A percentile compares a stretch with the other conserved stretches of the same genome.
These are phyloP conservation scores for Meganola albula DNA, from an alignment of 2,888 invertebrate species.

Conservation along the genomic window DNA sequence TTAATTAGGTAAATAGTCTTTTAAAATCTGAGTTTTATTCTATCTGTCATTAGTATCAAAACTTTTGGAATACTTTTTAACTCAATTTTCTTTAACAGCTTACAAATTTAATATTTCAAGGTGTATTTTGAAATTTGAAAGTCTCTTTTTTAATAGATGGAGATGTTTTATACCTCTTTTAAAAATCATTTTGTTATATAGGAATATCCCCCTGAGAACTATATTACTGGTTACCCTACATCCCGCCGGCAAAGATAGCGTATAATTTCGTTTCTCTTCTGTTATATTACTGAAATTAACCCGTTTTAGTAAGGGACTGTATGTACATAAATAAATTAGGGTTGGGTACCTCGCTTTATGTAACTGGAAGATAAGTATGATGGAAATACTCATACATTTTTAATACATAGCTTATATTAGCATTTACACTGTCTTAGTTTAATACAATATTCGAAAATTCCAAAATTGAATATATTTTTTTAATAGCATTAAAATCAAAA, in stretches of 20 bases:
- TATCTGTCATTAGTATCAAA: no score
- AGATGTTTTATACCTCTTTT: background rate
- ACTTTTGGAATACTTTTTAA: no score
- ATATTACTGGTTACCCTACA: background rate
- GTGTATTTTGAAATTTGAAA: no score
- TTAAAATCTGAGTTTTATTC: no score
- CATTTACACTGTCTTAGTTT: no score
- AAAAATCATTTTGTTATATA: background rate
- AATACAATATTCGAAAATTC: no score
- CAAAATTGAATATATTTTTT: no score
- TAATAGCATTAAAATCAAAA: no score
- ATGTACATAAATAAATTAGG: constrained; percentile 58
- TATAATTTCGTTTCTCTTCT: constrained; percentile 45
- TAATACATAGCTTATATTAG: constrained; percentile 1
- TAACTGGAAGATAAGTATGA: constrained; percentile 12
- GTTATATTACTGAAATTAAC: constrained; percentile 67
- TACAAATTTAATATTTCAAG: no score
- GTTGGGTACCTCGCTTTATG: constrained; percentile 28
- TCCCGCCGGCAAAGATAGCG: constrained; percentile 32
- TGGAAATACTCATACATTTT: constrained; percentile 6
- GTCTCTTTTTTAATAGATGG: no score
- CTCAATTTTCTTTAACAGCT: no score
- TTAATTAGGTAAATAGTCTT: no score
- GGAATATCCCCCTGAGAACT: background rate
- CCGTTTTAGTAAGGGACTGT: constrained; percentile 56